Evolutionary conservation across 2,113 vertebrate genomes (phyloP).

Genomic region (Stigmatopora nigra): DNA sequence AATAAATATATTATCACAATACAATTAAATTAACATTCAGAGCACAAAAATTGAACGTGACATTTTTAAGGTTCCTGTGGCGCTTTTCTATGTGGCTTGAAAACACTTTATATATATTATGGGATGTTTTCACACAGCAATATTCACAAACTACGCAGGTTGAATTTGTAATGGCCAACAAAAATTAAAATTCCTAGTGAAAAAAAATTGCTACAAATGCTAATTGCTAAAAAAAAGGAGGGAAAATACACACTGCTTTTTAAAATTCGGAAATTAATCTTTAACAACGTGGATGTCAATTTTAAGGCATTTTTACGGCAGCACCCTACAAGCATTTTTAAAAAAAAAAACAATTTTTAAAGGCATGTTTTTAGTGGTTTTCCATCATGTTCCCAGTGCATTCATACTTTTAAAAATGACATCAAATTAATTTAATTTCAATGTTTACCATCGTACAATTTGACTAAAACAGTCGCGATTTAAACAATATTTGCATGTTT

Average conservation of each 20-base stretch:
- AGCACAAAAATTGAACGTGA: conserved; percentile 59
- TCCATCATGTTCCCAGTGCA: not conserved
- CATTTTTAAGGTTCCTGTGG: conserved; percentile 55
- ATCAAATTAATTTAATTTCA: no score
- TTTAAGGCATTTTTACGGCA: conserved; percentile 50
- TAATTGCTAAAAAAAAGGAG: no score
- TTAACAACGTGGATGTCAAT: conserved; percentile 14
- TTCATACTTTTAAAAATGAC: no score
- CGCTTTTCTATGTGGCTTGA: conserved; percentile 59
- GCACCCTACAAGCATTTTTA: conserved; percentile 6
- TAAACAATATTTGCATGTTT: no score
- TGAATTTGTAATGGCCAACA: not conserved
- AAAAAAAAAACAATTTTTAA: conserved; percentile 7
- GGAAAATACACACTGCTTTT: not conserved
- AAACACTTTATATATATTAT: conserved; percentile 56
- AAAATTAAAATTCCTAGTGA: not conserved
- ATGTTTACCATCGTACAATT: no score
- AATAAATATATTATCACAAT: conserved; percentile 52
- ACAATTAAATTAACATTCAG: conserved; percentile 62
- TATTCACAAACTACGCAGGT: not conserved
- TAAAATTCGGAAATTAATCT: not conserved
- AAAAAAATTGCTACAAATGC: no score
- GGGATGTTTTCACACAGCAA: conserved; percentile 50
- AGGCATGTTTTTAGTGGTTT: conserved; percentile 10
- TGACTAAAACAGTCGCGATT: no score